Evolutionary conservation across 1,140 invertebrate species (phyloP).

Genomic region (Thaumatotibia leucotreta): DNA sequence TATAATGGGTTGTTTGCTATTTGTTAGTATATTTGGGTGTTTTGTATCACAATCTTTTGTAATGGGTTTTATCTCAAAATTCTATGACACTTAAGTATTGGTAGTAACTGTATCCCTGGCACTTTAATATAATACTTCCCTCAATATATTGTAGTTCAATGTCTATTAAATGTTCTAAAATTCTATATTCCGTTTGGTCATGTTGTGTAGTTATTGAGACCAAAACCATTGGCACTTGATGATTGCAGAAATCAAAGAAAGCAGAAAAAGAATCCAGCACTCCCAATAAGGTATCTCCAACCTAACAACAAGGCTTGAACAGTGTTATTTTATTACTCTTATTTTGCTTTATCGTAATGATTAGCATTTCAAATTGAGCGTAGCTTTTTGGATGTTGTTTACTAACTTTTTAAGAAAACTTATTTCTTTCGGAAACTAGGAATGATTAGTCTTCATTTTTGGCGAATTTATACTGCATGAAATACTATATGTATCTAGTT

Average conservation of each 20-base stretch:
- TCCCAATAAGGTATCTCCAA: constrained; percentile 66
- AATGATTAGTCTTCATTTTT: constrained; percentile 9
- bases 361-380: background rate
- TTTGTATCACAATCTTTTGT: no score
- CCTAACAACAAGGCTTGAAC: background rate
- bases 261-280: constrained; percentile 70
- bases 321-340: background rate
- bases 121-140: background rate
- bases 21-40: background rate
- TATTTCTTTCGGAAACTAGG: constrained; percentile 22
- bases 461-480: background rate
- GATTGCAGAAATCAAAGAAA: constrained; percentile 75
- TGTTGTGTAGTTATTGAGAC: background rate
- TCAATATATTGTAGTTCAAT: background rate
- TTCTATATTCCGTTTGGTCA: background rate
- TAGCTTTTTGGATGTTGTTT: background rate
- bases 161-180: background rate
- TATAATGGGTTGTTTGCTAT: background rate
- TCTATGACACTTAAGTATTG: no score
- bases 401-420: background rate
- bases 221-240: constrained; percentile 34
- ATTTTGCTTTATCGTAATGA: background rate
- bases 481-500: background rate
- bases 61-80: no score
- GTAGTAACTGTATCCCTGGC: background rate